phyloP scores from a whole-genome alignment of 2,113 vertebrate species.

The Cyprinodon tularosa region DNA sequence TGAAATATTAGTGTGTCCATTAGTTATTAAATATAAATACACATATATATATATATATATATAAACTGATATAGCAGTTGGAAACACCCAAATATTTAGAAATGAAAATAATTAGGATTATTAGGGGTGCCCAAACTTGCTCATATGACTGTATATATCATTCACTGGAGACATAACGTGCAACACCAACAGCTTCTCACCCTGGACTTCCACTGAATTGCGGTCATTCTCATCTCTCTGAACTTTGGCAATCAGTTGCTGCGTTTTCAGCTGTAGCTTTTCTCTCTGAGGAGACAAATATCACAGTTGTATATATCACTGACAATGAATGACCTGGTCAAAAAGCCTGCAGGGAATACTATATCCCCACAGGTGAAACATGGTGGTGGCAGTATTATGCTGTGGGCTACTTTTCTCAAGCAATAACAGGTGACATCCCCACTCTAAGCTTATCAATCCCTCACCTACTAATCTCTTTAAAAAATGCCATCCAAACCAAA shows the following conservation, averaged over 20 bases:
- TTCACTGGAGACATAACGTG: neutral
- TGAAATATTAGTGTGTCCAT: too few species aligned
- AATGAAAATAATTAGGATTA: too few species aligned
- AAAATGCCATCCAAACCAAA: neutral
- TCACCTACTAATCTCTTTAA: neutral
- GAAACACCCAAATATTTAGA: too few species aligned
- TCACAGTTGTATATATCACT: neutral
- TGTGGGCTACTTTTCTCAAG: neutral
- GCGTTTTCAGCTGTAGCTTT: slow-evolving; percentile 85
- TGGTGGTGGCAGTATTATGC: neutral
- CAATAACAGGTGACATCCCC: neutral
- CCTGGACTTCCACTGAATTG: slow-evolving; percentile 85
- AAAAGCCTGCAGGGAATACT: neutral
- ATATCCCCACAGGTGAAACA: neutral
- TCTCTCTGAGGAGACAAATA: slow-evolving; percentile 81
- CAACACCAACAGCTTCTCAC: slow-evolving; percentile 69
- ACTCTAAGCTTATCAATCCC: neutral
- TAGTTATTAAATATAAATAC: too few species aligned
- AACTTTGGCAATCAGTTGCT: slow-evolving; percentile 88
- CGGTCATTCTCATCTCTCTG: slow-evolving; percentile 83
- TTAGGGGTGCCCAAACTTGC: too few species aligned
- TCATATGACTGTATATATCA: too few species aligned
- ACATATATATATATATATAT: too few species aligned
- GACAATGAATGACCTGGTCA: neutral
- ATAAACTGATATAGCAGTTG: too few species aligned